Conservation (phyloP, 2,113 vertebrate species). For the Neopipo cinnamomea region DNA sequence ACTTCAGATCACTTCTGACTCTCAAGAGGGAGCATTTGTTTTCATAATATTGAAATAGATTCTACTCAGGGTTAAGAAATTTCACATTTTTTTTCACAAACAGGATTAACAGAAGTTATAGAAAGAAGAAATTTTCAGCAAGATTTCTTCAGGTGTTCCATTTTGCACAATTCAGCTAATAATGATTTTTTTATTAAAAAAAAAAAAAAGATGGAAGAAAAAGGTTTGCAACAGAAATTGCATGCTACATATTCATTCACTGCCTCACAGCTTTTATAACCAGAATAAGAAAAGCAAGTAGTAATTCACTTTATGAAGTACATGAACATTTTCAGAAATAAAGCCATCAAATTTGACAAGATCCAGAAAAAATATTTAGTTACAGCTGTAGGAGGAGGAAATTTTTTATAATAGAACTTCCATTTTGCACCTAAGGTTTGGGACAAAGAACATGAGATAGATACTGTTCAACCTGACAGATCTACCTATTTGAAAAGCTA, state of each 20-base stretch:
- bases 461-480: neutral
- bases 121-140: neutral
- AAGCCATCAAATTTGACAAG: neutral
- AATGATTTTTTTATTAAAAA: neutral
- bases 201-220: neutral
- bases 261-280: neutral
- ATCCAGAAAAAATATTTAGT: neutral
- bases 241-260: neutral
- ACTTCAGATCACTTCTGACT: neutral
- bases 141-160: neutral
- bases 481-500: neutral
- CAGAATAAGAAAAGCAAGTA: neutral
- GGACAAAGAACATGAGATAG: neutral
- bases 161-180: neutral
- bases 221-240: neutral
- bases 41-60: neutral
- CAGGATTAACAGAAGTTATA: neutral
- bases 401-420: neutral
- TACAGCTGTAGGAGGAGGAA: neutral
- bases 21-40: neutral
- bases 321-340: neutral
- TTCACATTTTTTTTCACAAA: neutral
- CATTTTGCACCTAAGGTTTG: neutral
- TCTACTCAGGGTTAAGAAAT: neutral
- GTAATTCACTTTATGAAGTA: neutral